Evolutionary conservation across 2,888 invertebrate species (phyloP), one percentile per base, ranked within the genome.

Genomic region (Aradus depressus): DNA sequence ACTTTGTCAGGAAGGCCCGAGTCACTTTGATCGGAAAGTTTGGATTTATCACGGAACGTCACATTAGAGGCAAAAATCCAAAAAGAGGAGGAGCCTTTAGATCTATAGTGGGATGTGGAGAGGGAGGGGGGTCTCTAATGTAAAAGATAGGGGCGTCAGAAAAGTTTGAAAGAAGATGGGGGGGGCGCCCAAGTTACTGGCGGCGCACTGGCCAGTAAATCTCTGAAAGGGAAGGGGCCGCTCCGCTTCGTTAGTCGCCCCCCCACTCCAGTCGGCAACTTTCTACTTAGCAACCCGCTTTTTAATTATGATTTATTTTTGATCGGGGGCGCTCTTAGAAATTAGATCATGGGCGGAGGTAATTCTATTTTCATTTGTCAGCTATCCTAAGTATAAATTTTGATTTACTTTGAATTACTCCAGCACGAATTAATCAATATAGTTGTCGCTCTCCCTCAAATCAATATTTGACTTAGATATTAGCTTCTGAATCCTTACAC

Each of bases 121-220:
- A 12, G 35, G 12, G 12, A 34, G 35, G 8, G 35, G 35, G n/a
- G n/a, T n/a, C n/a, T n/a, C 44, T 44, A 44, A 44, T 44, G 44
- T 44, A 23, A 23, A 44, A 44, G 44, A 44, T 44, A 32, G 22
- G 35, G 35, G 21, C 6, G 6, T 19, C 12, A 22, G 19, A 18
- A 50, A 53, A 53, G 49, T 53, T 53, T 49, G 31, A 53, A 32
- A 50, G 21, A 54, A 54, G 54, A 54, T 51, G 48, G 51, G 44
- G 39, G 47, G 35, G n/a, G 5, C 34, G 43, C 31, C 47, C 53
- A 55, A 55, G 53, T 55, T 55, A 53, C 53, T 44, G 53, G 49
- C 51, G 53, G 53, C 53, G 50, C 53, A 48, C 51, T 53, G 48
- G 50, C 51, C 48, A 48, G 47, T 55, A 55, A 55, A 55, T 55